Evolutionary conservation across 1,140 invertebrate species (phyloP), one percentile per base, ranked within the genome.

Genomic region (Tenebrio molitor): DNA sequence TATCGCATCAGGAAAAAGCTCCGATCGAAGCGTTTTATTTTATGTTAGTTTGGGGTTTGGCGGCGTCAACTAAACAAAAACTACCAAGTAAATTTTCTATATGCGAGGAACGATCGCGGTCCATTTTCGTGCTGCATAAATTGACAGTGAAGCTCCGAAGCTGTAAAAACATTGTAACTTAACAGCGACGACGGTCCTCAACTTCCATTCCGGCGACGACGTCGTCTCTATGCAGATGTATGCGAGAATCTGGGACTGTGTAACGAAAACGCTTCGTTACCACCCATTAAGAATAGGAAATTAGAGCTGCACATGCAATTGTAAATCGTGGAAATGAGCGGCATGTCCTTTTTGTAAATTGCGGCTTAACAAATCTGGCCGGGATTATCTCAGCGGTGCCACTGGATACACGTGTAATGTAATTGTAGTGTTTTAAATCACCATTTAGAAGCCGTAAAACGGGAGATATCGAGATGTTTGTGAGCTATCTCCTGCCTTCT

Each of bases 41-140:
- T 53, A 53, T 53, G 19, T 12, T 17, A n/a, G 19, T 58, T 58
- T n/a, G 19, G 36, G 36, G 36, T 39, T 39, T 39, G 36, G 36
- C 12, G 36, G 12, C 21, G n/a, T 58, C 50, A 58, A 25, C 50
- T 58, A 23, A 23, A 29, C 23, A 58, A 58, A 58, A 58, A 58
- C 21, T 58, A 23, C 19, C 50, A 29, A 58, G 50, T 58, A 50
- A 53, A 53, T 53, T 23, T 39, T 39, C 36, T 39, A n/a, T 12
- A 39, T 39, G 36, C 36, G 36, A 39, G n/a, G 36, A 39, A 39
- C 7, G 21, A 23, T 2, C 17, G 46, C 10, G 50, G 50, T 58
- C 50, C 21, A 58, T 58, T 58, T 58, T 58, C 50, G 19, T 29
- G 50, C 42, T 46, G 42, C 42, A 46, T 46, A 46, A 46, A 46